phyloP scores from a whole-genome alignment of 2,797 vertebrate species.

The Diceros bicornis region DNA sequence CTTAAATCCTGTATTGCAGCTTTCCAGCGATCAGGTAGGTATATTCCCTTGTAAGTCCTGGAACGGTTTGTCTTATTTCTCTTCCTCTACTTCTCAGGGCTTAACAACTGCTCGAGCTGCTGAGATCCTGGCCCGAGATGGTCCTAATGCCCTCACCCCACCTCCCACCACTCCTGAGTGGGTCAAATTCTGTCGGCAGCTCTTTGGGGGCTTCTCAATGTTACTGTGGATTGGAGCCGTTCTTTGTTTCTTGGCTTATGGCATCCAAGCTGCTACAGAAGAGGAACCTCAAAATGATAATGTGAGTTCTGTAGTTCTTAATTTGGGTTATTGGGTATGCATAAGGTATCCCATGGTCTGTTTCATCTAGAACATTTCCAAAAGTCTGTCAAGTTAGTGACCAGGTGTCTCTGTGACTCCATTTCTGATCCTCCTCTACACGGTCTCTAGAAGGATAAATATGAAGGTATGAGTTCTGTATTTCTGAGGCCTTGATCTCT shows the following conservation, averaged over 20 bases:
- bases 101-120: constrained; percentile 93
- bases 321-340: fast-evolving
- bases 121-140: constrained; percentile 96
- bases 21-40: background rate
- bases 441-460: background rate
- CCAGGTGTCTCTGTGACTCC: background rate
- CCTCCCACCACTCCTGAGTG: constrained; percentile 98
- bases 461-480: fast-evolving
- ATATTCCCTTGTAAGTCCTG: fast-evolving
- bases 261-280: constrained; percentile 93
- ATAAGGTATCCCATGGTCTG: fast-evolving
- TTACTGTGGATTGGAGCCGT: constrained; percentile 97
- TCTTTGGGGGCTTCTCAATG: constrained; percentile 98
- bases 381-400: background rate
- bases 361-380: background rate
- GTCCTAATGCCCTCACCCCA: constrained; percentile 96
- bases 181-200: constrained; percentile 98
- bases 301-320: constrained; percentile 88
- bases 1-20: too few relatives aligned
- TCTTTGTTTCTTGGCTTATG: constrained; percentile 96
- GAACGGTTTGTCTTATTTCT: background rate
- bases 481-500: background rate
- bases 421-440: fast-evolving
- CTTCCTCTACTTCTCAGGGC: constrained; percentile 90
- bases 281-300: constrained; percentile 95